Evolutionary conservation across 2,113 vertebrate genomes (phyloP).

Genomic region (Entomyzon cyanotis): DNA sequence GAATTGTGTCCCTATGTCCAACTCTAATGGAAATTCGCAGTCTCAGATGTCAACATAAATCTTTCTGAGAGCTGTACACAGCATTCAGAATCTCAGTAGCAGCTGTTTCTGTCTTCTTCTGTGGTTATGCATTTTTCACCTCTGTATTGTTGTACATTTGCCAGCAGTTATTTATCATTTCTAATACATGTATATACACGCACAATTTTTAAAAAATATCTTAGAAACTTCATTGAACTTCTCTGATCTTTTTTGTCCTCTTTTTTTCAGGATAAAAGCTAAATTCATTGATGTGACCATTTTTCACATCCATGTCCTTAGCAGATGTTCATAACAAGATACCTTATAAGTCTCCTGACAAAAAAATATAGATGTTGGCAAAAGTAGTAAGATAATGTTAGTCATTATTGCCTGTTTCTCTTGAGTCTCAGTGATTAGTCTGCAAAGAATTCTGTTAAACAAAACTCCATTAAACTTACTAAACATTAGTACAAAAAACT

Average conservation of each 20-base stretch:
- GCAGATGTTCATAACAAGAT: neutral
- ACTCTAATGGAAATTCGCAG: slow-evolving; percentile 18
- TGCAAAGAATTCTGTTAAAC: neutral
- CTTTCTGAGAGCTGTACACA: neutral
- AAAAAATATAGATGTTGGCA: neutral
- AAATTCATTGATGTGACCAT: neutral
- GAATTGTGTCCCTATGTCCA: neutral
- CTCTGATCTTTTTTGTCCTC: neutral
- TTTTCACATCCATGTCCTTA: neutral
- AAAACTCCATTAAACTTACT: neutral
- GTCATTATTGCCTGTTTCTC: neutral
- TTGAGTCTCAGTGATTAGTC: neutral
- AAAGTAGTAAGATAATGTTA: neutral
- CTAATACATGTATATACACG: neutral
- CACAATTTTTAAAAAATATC: neutral
- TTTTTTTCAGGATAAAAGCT: neutral
- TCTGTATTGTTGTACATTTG: neutral
- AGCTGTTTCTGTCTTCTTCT: neutral
- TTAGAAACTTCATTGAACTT: neutral
- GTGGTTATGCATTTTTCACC: neutral
- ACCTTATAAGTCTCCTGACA: neutral
- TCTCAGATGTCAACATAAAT: slow-evolving; percentile 34
- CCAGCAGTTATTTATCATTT: neutral
- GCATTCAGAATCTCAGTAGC: neutral
- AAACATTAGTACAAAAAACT: neutral